phyloP scores from a whole-genome alignment of 2,113 vertebrate genomes.

The western clawed frog (Xenopus tropicalis) region DNA sequence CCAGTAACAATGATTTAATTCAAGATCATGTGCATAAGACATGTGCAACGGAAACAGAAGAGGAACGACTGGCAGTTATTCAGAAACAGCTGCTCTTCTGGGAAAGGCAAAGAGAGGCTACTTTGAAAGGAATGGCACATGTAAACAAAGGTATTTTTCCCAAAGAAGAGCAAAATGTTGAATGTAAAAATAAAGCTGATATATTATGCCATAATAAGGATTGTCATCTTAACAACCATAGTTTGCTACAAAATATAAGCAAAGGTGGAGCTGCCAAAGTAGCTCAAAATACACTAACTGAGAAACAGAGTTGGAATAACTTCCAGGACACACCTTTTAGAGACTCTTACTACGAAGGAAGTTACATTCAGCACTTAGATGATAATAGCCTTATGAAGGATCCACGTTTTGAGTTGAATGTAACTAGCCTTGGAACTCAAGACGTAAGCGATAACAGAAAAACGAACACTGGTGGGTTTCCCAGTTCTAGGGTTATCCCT shows the following conservation, averaged over 20 bases:
- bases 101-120: slow-evolving; percentile 67
- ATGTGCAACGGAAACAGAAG: slow-evolving; percentile 74
- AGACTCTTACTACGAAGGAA: slow-evolving; percentile 53
- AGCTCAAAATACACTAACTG: slow-evolving; percentile 50
- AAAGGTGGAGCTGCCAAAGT: slow-evolving; percentile 40
- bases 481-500: slow-evolving; percentile 45
- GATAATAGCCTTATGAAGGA: slow-evolving; percentile 59
- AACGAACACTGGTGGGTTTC: slow-evolving; percentile 46
- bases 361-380: slow-evolving; percentile 53
- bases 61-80: slow-evolving; percentile 72
- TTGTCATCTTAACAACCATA: slow-evolving; percentile 51
- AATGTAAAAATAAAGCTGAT: slow-evolving; percentile 56
- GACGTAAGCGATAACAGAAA: slow-evolving; percentile 12
- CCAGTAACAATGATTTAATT: slow-evolving; percentile 54
- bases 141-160: slow-evolving; percentile 52
- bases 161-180: slow-evolving; percentile 53
- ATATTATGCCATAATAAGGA: slow-evolving; percentile 46
- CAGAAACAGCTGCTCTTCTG: slow-evolving; percentile 76
- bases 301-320: slow-evolving; percentile 61
- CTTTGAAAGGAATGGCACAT: slow-evolving; percentile 52
- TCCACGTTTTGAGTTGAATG: slow-evolving; percentile 52
- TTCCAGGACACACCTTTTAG: slow-evolving; percentile 52
- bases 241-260: slow-evolving; percentile 42
- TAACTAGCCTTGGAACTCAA: slow-evolving; percentile 52
- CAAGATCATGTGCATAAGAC: slow-evolving; percentile 63